Base-by-base conservation (phyloP, 2,113 vertebrate species). In the Mirounga angustirostris region DNA sequence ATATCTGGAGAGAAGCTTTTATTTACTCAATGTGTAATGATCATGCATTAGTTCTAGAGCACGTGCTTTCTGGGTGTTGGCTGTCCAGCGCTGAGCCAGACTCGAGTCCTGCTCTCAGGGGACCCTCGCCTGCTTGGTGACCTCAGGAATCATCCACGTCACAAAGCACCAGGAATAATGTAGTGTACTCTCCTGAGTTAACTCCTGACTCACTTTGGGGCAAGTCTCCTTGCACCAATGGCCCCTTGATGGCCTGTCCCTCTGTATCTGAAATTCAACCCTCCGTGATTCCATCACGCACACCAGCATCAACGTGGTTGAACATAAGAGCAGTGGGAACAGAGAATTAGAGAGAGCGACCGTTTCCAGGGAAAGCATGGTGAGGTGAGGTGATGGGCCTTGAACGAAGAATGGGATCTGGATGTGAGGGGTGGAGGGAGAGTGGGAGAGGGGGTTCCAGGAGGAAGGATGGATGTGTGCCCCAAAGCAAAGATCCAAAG, bases 71-170 rank as follows among this genome's bases (percentile, higher is more conserved):
- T 52, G 40, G 63, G 6, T 7, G 2, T 1, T 67, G 79, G 82
- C 13, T 1, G 0, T 2, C 2, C 10, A 3, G 0, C 12, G 16
- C 6, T 0, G 26, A n/a, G 24, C 40, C 58, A 15, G 13, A 24
- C 28, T 1, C 7, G 74, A 21, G 56, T 22, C 15, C 80, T 22
- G 69, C 12, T 79, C 22, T 88, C 46, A n/a, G 5, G 30, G 43
- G 30, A 56, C 80, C 30, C 61, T 24, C 4, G 4, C 2, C 6
- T 43, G 7, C 33, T 15, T 8, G 46, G 7, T 46, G 83, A 36
- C 84, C 63, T 59, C 15, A 33, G 56, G 58, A 61, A 74, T n/a
- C n/a, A 40, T 18, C 21, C 67, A 7, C 3, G 13, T 79, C 52
- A 56, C 50, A 56, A 65, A 85, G 50, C n/a, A 10, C 0, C 40